Conservation (phyloP, 2,797 vertebrate genomes). For the Anabacerthia variegaticeps region DNA sequence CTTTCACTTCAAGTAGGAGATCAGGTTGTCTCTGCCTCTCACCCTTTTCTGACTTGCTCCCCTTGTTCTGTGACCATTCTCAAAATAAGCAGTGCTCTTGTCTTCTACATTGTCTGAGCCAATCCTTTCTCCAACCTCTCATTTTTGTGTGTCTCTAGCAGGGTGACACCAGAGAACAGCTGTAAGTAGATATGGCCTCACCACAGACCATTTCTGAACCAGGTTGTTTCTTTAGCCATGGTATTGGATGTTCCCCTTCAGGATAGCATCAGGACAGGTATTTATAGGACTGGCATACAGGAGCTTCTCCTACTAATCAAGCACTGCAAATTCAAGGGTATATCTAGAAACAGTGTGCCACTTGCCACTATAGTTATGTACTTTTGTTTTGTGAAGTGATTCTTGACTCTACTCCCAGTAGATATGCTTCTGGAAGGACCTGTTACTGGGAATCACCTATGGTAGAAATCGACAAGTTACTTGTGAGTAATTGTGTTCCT, state of each 20-base stretch:
- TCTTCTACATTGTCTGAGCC: background rate
- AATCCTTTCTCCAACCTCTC: background rate
- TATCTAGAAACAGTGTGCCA: background rate
- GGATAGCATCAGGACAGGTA: background rate
- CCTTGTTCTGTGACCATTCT: background rate
- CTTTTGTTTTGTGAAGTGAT: background rate
- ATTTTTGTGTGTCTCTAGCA: background rate
- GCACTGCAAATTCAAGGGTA: background rate
- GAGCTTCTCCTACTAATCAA: background rate
- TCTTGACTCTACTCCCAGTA: background rate
- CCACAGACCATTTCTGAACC: background rate
- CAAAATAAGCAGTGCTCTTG: background rate
- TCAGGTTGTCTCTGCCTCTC: background rate
- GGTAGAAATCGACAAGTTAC: background rate
- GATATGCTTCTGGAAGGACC: background rate
- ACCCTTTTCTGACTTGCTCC: background rate
- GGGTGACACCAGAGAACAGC: background rate
- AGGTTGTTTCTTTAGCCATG: background rate
- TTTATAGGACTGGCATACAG: background rate
- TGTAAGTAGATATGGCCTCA: accelerated
- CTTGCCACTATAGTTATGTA: background rate
- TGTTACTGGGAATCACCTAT: background rate
- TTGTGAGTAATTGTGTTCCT: background rate
- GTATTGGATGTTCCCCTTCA: background rate
- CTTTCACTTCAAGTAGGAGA: background rate